Evolutionary conservation across 2,888 invertebrate genomes (phyloP), one percentile per base, ranked within the genome.

Genomic region (Luffia ferchaultella): DNA sequence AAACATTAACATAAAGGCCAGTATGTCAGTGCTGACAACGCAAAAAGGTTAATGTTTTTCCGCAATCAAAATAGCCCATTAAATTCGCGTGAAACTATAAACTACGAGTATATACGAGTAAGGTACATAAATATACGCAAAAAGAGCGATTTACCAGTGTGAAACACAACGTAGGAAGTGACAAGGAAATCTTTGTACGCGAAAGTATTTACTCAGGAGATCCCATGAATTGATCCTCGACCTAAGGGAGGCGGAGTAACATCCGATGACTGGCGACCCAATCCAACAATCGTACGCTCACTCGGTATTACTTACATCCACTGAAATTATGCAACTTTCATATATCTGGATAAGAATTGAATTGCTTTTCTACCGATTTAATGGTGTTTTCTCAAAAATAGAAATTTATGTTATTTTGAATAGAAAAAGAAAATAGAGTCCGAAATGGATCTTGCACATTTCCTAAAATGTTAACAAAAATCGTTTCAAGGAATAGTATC

Each of bases 121-220:
- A n/a, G n/a, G n/a, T n/a, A n/a, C n/a, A n/a, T n/a, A n/a, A 30
- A 30, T 12, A 12, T 12, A 30, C 30, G 30, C 30, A 12, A 12
- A 3, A 3, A 57, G 57, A 50, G 50, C 54, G 54, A 52, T 55
- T 56, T 59, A 61, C 62, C 62, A 63, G 55, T 59, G 63, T 62
- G 67, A 68, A 75, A 70, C 63, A 69, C 72, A 73, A 69, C 61
- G 68, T 66, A 69, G 71, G 64, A 64, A 71, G 64, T 67, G 65
- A 69, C 68, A 67, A 57, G 56, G 58, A 74, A 64, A 64, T 67
- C 67, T 57, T 62, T 64, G 62, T 69, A 67, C 70, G 68, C 58
- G 60, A 75, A 74, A 73, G 66, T 66, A 65, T n/a, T 65, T 65
- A 62, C 63, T 64, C 60, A 58, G 18, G 60, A 68, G 65, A 60